phyloP scores from a whole-genome alignment of 2,888 invertebrate genomes.

The Helleia helle region DNA sequence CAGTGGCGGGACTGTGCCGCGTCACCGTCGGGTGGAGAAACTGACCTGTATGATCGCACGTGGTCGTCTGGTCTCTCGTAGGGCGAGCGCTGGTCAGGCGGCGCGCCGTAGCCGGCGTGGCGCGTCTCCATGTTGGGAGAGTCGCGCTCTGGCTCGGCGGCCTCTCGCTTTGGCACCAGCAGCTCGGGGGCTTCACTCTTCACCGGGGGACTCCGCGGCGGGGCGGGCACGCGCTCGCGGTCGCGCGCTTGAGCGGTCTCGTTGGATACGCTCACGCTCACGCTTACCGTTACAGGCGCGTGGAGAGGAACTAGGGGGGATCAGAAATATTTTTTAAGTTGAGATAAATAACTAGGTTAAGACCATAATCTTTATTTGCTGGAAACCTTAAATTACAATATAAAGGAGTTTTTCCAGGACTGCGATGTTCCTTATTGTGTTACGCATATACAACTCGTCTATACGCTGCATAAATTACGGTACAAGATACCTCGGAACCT shows the following conservation, averaged over 20 bases:
- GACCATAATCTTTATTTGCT: no score
- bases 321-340: no score
- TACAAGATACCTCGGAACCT: no score
- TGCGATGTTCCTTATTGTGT: no score
- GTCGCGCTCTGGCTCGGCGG: constrained; percentile 78
- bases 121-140: constrained; percentile 83
- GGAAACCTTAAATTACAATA: no score
- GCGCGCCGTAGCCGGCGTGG: constrained; percentile 78
- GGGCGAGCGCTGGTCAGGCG: constrained; percentile 77
- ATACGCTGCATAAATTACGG: no score
- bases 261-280: constrained; percentile 24
- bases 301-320: constrained; percentile 30
- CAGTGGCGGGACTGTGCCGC: no score
- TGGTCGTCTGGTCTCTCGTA: constrained; percentile 79
- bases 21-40: no score
- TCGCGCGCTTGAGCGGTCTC: constrained; percentile 25
- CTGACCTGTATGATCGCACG: constrained; percentile 72
- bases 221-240: constrained; percentile 28
- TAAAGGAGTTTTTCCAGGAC: no score
- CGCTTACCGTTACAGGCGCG: constrained; percentile 28
- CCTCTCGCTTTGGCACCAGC: constrained; percentile 80
- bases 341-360: no score
- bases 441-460: no score
- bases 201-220: constrained; percentile 58
- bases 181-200: constrained; percentile 68